A percentile compares a stretch with the other conserved stretches of the same genome.
phyloP scores from a whole-genome alignment of 2,888 invertebrate species.

The Calephelis perditalis region DNA sequence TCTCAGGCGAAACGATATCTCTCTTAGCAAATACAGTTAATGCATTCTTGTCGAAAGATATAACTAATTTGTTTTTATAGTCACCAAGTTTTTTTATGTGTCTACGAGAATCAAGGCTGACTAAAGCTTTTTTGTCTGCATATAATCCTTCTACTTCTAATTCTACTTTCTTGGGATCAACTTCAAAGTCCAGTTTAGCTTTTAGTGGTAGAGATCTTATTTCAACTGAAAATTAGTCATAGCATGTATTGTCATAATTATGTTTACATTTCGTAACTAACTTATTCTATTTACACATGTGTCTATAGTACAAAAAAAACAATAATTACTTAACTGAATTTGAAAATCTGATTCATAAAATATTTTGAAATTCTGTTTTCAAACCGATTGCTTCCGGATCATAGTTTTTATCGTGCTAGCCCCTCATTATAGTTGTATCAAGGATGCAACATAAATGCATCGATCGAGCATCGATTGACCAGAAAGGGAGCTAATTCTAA shows the following conservation, averaged over 20 bases:
- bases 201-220: conserved; percentile 74
- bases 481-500: no score
- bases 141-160: conserved; percentile 78
- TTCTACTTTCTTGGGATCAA: conserved; percentile 75
- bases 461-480: no score
- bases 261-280: no score
- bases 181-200: conserved; percentile 73
- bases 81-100: conserved; percentile 62
- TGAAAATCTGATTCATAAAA: no score
- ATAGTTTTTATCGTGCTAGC: no score
- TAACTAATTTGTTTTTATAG: conserved; percentile 54
- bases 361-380: no score
- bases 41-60: conserved; percentile 47
- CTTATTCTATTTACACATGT: no score
- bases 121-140: conserved; percentile 77
- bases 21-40: conserved; percentile 76
- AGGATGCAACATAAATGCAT: no score
- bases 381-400: no score
- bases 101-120: conserved; percentile 77
- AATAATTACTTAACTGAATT: not conserved
- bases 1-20: conserved; percentile 71
- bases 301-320: no score
- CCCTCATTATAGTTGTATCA: no score
- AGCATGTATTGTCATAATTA: not conserved
- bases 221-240: conserved; percentile 52